Base-by-base conservation (phyloP, 2,888 invertebrate species). In the Thymelicus sylvestris region DNA sequence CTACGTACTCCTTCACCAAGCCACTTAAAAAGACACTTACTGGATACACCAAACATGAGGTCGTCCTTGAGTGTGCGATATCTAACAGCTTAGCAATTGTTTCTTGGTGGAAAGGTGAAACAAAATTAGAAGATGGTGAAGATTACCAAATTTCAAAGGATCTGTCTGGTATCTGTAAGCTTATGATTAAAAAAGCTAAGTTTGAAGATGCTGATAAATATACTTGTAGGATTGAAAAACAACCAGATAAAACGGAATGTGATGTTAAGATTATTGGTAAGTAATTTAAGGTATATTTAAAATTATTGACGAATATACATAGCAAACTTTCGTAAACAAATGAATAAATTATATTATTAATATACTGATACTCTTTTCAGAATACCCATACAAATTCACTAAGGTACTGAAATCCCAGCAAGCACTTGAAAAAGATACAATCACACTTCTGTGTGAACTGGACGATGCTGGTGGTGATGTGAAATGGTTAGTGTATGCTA, bases 401-500 rank as follows among this genome's bases (percentile, higher is more conserved):
- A 98, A 98, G 89, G 97, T 98, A 15, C 95, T 99, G 66, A 98
- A 99, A 86, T 98, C 98, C 74, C 97, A 98, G 86, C 98, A 98
- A 82, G 96, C 97, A 68, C 96, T 97, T 68, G 99, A 99, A 89
- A 98, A 99, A 84, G 99, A 99, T 79, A 97, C 97, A 19, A 96
- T 98, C 39, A 97, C 97, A 0, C 94, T 99, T 73, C 96, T 98
- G 73, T 99, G 99, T 87, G 99, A 99, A 90, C 95, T 99, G 73
- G 99, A 99, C 82, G 99, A 99, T 89, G 98, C 97, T 61, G 96
- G 96, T 78, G 99, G 99, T 75, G 98, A 98, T 74, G 99, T 99
- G 0, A 96, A 97, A 90, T 99, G 99, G 99, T 94, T 82, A 83
- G 79, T 2, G 15, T n/a, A 38, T 48, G 12, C 0, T 44, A 44